Base-by-base conservation (phyloP, 2,797 vertebrate species). In the Esox masquinongy region DNA sequence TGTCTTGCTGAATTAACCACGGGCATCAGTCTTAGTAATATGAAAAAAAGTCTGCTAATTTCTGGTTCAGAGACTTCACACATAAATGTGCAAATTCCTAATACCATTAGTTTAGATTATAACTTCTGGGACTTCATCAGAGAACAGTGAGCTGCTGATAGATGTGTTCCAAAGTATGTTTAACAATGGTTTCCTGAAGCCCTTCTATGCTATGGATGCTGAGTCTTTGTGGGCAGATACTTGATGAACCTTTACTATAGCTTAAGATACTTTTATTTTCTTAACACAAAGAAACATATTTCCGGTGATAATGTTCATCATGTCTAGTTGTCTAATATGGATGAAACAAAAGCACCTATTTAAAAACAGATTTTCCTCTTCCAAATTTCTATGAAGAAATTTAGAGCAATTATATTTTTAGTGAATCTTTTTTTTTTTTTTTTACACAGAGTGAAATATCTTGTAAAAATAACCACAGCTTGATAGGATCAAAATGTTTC, bases 391-490 rank as follows among this genome's bases (percentile, higher is more conserved):
- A 56, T n/a, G 53, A 8, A 59, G 29, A 31, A 66, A 66, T 1
- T 56, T 19, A 16, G 15, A 16, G 36, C n/a, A 12, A 47, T 70
- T 19, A 14, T 2, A 31, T 31, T 51, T 29, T 53, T 26, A 31
- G 24, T 71, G 26, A 14, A 14, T 53, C 29, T 31, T 51, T 71
- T 51, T 3, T 16, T 14, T 19, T 12, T 71, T 70, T 53, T 70
- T 29, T 49, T 69, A 26, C 24, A 71, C 70, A 47, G 67, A 39
- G 49, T 53, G 70, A 53, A 71, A 29, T 71, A 26, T 71, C 50
- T 71, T 71, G 17, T 34, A 71, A 14, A 47, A 47, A 47, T 47
- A 47, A 47, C 43, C 12, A 47, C 43, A 47, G 39, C 39, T 7
- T 43, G 39, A 43, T 43, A 43, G 39, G 39, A 14, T 47, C 43